Evolutionary conservation across 1,140 invertebrate species (phyloP).

Genomic region (Papilio polyxenes): DNA sequence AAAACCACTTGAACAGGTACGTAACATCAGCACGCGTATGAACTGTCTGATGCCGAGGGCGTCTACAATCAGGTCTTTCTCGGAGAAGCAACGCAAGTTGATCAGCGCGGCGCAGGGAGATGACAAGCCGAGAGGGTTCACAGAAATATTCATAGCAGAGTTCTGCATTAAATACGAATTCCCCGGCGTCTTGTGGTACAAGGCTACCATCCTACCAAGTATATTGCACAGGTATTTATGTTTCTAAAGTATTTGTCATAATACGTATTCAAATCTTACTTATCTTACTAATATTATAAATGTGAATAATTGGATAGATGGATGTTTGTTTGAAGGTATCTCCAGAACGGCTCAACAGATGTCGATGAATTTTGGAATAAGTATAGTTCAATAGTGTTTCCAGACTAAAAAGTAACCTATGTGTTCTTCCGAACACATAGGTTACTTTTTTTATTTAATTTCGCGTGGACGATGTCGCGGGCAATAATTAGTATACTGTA

Average conservation of each 20-base stretch:
- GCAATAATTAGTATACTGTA: neutral
- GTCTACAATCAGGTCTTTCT: conserved; percentile 55
- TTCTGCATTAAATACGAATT: conserved; percentile 92
- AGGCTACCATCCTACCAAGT: conserved; percentile 93
- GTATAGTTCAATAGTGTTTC: too few relatives aligned
- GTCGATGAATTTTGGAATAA: too few relatives aligned
- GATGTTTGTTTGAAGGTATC: too few relatives aligned
- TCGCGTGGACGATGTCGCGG: too few relatives aligned
- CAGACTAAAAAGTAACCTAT: too few relatives aligned
- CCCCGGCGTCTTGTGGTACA: conserved; percentile 93
- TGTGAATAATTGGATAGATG: too few relatives aligned
- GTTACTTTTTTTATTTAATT: too few relatives aligned
- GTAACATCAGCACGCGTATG: conserved; percentile 61
- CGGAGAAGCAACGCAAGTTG: conserved; percentile 59
- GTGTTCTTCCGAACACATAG: too few relatives aligned
- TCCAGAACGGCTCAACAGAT: too few relatives aligned
- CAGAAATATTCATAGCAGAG: conserved; percentile 90
- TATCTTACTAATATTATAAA: too few relatives aligned
- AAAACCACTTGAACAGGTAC: conserved; percentile 49
- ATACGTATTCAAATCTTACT: too few relatives aligned
- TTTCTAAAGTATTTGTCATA: conserved; percentile 30
- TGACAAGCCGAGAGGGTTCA: conserved; percentile 56
- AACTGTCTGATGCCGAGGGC: conserved; percentile 70
- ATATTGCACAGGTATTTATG: conserved; percentile 85
- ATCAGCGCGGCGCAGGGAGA: conserved; percentile 60